Conservation (phyloP, 2,797 vertebrate species). For the Mico argentatus region DNA sequence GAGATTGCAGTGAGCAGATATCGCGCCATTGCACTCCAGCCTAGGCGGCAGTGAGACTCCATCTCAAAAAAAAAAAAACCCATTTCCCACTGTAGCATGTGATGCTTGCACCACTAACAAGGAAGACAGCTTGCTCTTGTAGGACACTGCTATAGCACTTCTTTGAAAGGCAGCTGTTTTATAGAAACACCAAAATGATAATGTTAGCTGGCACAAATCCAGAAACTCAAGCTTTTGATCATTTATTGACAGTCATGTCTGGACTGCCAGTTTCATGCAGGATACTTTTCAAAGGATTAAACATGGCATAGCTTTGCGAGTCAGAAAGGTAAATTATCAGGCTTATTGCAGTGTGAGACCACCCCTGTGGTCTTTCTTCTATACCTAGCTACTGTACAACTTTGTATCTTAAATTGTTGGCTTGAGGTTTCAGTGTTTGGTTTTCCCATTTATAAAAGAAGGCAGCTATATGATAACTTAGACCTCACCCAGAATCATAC, state of each 20-base stretch:
- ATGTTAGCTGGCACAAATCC: slow-evolving; percentile 5
- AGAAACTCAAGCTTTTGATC: slow-evolving; percentile 24
- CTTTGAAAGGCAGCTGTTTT: slow-evolving; percentile 38
- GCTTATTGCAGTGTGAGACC: background rate
- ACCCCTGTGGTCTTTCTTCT: background rate
- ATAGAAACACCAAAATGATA: slow-evolving; percentile 34
- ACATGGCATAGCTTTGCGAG: slow-evolving; percentile 4
- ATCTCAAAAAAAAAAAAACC: background rate
- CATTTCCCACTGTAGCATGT: background rate
- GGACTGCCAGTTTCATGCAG: slow-evolving; percentile 48
- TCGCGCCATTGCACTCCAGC: no score
- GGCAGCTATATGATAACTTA: background rate
- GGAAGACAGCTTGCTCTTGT: background rate
- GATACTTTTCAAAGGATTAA: slow-evolving; percentile 48
- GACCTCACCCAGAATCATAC: background rate
- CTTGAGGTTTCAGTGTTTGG: background rate
- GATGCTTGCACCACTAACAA: background rate
- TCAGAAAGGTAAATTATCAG: slow-evolving; percentile 12
- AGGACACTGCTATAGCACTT: background rate
- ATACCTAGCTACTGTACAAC: background rate
- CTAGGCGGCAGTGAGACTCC: no score
- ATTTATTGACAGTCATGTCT: slow-evolving; percentile 16
- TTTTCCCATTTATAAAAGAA: slow-evolving; percentile 40
- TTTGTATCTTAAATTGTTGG: slow-evolving; percentile 36
- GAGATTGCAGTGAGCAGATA: no score